Conservation (phyloP, 2,797 vertebrate genomes). For the Megalops cyprinoides region DNA sequence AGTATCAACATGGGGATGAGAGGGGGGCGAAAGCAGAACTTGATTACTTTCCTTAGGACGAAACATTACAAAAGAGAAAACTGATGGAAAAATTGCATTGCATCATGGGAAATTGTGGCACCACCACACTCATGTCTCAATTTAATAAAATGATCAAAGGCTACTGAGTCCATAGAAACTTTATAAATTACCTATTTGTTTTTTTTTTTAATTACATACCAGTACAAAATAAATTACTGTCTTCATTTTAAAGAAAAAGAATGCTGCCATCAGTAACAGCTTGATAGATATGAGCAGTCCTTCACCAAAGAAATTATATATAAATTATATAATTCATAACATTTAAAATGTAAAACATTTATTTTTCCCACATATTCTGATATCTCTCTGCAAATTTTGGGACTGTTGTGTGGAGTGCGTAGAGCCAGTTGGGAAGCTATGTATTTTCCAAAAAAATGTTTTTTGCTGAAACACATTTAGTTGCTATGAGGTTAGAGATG, state of each 20-base stretch:
- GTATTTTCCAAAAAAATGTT: too few relatives aligned
- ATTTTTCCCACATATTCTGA: not conserved
- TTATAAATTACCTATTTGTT: slow-evolving; percentile 31
- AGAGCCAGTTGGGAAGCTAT: too few relatives aligned
- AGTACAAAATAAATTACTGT: slow-evolving; percentile 35
- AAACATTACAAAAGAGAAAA: not conserved
- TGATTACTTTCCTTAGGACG: slow-evolving; percentile 3
- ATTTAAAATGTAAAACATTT: slow-evolving; percentile 6
- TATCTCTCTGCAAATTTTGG: too few relatives aligned
- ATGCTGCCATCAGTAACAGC: slow-evolving; percentile 33
- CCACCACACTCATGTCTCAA: slow-evolving; percentile 24
- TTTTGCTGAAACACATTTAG: too few relatives aligned
- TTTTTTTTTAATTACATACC: slow-evolving; percentile 24
- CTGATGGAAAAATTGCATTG: slow-evolving; percentile 3
- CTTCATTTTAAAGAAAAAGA: slow-evolving; percentile 41
- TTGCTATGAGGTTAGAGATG: too few relatives aligned
- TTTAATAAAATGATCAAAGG: slow-evolving; percentile 20
- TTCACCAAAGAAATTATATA: slow-evolving; percentile 38
- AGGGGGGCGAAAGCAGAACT: not conserved
- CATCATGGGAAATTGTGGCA: slow-evolving; percentile 24
- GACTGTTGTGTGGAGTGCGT: too few relatives aligned
- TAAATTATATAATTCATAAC: slow-evolving; percentile 29
- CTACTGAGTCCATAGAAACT: slow-evolving; percentile 29
- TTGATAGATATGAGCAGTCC: slow-evolving; percentile 38
- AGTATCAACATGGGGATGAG: not conserved